Evolutionary conservation across 2,113 vertebrate species (phyloP).

Genomic region (Rostratula benghalensis): DNA sequence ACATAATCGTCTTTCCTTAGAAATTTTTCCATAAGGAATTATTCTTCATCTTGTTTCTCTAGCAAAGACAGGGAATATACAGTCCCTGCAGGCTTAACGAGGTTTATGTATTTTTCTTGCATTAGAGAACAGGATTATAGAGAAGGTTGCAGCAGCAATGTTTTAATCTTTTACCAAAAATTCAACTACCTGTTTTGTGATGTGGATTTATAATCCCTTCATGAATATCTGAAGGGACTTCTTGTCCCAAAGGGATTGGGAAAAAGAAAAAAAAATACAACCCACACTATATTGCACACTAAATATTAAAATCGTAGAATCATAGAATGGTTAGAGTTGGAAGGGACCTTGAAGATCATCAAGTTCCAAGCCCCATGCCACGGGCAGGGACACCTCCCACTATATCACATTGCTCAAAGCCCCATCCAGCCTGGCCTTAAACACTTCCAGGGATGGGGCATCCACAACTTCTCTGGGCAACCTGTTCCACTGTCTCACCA

Average conservation of each 20-base stretch:
- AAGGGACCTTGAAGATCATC: too few relatives aligned
- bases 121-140: constrained; percentile 1
- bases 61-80: background rate
- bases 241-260: background rate
- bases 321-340: too few relatives aligned
- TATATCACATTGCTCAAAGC: too few relatives aligned
- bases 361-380: too few relatives aligned
- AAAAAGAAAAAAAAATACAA: accelerated
- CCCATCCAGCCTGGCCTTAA: too few relatives aligned
- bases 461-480: too few relatives aligned
- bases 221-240: background rate
- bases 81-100: background rate
- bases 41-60: background rate
- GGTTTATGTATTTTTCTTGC: constrained; percentile 15
- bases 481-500: too few relatives aligned
- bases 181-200: background rate
- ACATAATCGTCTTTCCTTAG: background rate
- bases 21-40: background rate
- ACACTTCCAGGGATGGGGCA: too few relatives aligned
- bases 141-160: background rate
- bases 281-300: background rate
- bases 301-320: background rate
- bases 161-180: background rate
- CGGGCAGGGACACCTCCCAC: too few relatives aligned
- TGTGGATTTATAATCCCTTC: background rate